Base-by-base conservation (phyloP, 2,797 vertebrate species). In the Crocidura indochinensis region DNA sequence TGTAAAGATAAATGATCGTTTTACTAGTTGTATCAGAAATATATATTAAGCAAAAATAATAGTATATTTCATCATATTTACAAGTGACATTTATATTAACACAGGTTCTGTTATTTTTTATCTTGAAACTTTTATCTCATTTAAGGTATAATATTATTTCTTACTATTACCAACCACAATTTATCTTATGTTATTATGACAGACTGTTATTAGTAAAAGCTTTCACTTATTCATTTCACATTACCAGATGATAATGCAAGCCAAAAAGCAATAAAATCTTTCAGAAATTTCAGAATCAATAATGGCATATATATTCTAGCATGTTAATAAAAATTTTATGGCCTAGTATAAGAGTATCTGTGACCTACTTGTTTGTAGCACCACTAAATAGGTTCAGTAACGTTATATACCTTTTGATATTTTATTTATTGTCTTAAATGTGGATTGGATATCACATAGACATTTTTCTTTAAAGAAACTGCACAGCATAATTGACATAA, bases 21-120 rank as follows among this genome's bases (percentile, higher is more conserved):
- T 89, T 72, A 31, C 26, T 78, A 64, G 68, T 46, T 72, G 53
- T 11, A 47, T 86, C 12, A 78, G 77, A 88, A 88, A 26, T 29
- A 24, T 29, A 85, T 80, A 76, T 15, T 75, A 80, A 67, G 4
- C 51, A 78, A 82, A 90, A 83, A 73, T 74, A 8, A 51, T 17
- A 64, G 67, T 67, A 20, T 6, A 77, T 53, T 78, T 77, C 68
- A 67, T 67, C 1, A 10, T 17, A 9, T 73, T 2, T 65, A 44
- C 47, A 84, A 65, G 20, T 82, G 15, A 14, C 1, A 77, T 31
- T 38, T 71, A 27, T 11, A 76, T 22, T 47, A 60, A 73, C 72
- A 4, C 0, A 53, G 10, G 31, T 14, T 6, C 0, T 29, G 47
- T 6, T 38, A 29, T 6, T 76, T 76, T 71, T 60, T 31, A 79